Evolutionary conservation across 2,113 vertebrate genomes (phyloP), one percentile per base, ranked within the genome.

Genomic region (Odontophorus gujanensis): DNA sequence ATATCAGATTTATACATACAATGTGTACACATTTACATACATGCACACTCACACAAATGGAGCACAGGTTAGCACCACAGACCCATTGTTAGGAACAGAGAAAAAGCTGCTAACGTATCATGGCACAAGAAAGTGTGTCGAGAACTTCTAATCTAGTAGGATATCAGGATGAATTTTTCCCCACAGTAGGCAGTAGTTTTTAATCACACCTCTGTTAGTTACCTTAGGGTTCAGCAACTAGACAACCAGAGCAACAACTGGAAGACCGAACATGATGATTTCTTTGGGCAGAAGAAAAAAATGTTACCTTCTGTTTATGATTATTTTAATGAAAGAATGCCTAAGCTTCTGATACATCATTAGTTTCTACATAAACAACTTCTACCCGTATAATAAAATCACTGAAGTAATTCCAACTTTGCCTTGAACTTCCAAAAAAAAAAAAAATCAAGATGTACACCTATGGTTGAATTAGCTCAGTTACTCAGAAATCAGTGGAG

Each of bases 401-500:
- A 71, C 58, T 80, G 13, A 90, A 91, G 61, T 81, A 81, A 81
- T 72, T 78, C 42, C 2, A 21, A 8, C 58, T 93, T 87, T 72
- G 34, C 74, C 55, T 40, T 76, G 68, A 90, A 87, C 86, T 84
- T 91, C 65, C 62, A 89, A 88, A 94, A 53, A 51, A 14, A 26
- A 50, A 25, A 50, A 14, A 94, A 88, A 34, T 55, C 73, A 94
- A 94, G 80, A 81, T 65, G 81, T 65, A 89, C 57, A 48, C 2
- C 4, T 53, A 86, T 8, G 69, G 62, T 20, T 86, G 85, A 69
- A 86, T 81, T 87, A 74, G 65, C 85, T 80, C 68, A 75, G 73
- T 80, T 91, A 81, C 91, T 86, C 71, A 59, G 74, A 83, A 96
- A 94, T 77, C 90, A 89, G 90, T 78, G 51, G 53, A 95, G 91